These are phyloP conservation scores for Acrobasis suavella DNA, from an alignment of 2,888 invertebrate species.

Conservation along the genomic window DNA sequence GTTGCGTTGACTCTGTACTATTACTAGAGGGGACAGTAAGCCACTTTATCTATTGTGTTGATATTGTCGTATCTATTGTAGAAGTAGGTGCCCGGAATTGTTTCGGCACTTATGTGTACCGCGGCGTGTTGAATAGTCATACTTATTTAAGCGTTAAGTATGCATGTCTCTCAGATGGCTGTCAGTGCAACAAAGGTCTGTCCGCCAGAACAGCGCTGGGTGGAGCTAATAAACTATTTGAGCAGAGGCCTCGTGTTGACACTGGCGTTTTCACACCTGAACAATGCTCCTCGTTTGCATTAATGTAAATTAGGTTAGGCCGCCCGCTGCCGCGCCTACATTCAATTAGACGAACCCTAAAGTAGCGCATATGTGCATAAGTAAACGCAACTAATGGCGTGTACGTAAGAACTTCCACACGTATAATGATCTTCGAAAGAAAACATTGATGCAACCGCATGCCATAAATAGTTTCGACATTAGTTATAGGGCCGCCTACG, in stretches of 20 bases:
- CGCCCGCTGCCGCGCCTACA: slow-evolving; percentile 71
- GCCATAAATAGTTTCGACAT: slow-evolving; percentile 37
- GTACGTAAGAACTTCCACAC: slow-evolving; percentile 56
- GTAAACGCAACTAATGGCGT: slow-evolving; percentile 62
- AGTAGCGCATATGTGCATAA: slow-evolving; percentile 72
- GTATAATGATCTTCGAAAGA: slow-evolving; percentile 51
- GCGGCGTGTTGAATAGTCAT: slow-evolving; percentile 65
- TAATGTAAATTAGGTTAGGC: slow-evolving; percentile 82
- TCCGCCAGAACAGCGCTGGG: slow-evolving; percentile 76
- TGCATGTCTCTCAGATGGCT: slow-evolving; percentile 72
- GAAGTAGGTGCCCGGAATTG: slow-evolving; percentile 27
- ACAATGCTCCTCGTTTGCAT: slow-evolving; percentile 82
- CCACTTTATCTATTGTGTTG: slow-evolving; percentile 12
- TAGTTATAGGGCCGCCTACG: slow-evolving; percentile 29
- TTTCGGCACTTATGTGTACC: slow-evolving; percentile 45
- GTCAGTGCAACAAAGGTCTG: slow-evolving; percentile 75
- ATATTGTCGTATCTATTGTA: slow-evolving; percentile 16
- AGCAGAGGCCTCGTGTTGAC: slow-evolving; percentile 79
- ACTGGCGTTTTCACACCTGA: slow-evolving; percentile 82
- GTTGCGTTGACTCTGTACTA: neutral
- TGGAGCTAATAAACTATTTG: slow-evolving; percentile 82
- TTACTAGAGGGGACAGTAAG: neutral
- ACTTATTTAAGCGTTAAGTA: slow-evolving; percentile 74
- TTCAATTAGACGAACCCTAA: slow-evolving; percentile 78
- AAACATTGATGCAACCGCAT: slow-evolving; percentile 49